These are phyloP conservation scores for Glaucomys volans DNA, from an alignment of 2,113 vertebrate species.

Conservation along the genomic window DNA sequence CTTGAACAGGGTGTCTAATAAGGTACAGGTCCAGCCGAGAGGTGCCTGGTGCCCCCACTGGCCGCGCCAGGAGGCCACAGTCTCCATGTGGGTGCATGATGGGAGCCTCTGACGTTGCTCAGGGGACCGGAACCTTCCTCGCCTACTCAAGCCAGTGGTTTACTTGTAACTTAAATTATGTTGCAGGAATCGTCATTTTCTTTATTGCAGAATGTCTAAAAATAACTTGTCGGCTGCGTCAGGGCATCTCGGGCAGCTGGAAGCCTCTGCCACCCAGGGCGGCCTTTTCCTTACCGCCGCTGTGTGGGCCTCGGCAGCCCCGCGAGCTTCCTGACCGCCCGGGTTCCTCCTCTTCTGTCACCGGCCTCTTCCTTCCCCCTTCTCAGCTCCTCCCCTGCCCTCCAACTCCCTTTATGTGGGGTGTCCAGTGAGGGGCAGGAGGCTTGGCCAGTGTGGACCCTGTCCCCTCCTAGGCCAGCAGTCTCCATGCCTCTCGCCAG, in stretches of 20 bases:
- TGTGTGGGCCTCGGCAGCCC: fast-evolving
- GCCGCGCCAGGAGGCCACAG: fast-evolving
- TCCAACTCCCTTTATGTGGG: too few relatives aligned
- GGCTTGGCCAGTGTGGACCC: background rate
- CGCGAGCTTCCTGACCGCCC: fast-evolving
- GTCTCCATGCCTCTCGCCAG: too few relatives aligned
- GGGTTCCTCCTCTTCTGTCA: background rate
- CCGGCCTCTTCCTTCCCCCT: too few relatives aligned
- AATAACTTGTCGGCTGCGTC: background rate
- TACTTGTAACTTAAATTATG: background rate
- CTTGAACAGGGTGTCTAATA: background rate
- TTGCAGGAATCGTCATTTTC: background rate
- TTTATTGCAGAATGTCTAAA: background rate
- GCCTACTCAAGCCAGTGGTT: background rate
- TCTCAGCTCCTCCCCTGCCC: too few relatives aligned
- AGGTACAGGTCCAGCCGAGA: background rate
- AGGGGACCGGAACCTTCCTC: background rate
- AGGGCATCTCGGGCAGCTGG: background rate
- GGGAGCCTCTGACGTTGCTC: background rate
- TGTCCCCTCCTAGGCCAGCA: background rate
- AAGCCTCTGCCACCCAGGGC: background rate
- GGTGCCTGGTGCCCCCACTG: too few relatives aligned
- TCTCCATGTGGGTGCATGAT: background rate
- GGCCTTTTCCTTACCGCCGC: fast-evolving
- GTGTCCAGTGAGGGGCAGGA: background rate